phyloP scores from a whole-genome alignment of 2,888 invertebrate species.

The Teleiodes luculella region DNA sequence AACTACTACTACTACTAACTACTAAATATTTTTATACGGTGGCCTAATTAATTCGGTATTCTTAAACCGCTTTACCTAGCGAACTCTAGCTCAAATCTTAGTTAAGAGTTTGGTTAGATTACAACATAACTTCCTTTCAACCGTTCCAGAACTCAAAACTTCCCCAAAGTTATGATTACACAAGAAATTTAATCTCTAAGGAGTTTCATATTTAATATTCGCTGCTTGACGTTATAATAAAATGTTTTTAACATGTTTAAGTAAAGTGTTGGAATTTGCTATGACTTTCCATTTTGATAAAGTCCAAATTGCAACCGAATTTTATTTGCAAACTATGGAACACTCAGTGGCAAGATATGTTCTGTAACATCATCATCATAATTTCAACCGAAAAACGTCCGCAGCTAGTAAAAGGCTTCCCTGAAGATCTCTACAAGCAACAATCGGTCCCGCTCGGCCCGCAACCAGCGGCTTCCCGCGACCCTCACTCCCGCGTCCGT shows the following conservation, averaged over 20 bases:
- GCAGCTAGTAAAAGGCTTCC: no score
- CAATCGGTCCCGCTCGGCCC: no score
- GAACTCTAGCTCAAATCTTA: background rate
- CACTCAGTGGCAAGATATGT: no score
- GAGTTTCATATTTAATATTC: conserved; percentile 2
- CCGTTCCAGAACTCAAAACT: conserved; percentile 1
- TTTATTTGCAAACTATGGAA: no score
- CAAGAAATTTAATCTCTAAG: background rate
- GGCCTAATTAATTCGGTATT: no score
- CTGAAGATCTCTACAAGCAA: no score
- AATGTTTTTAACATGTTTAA: background rate
- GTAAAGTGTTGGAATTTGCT: background rate
- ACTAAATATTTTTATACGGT: no score
- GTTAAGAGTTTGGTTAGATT: conserved; percentile 5
- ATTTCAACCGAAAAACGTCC: no score
- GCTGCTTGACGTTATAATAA: background rate
- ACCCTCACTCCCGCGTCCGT: no score
- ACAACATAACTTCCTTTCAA: background rate
- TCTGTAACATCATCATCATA: no score
- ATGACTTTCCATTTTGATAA: background rate
- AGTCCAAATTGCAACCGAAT: background rate
- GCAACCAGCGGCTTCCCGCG: no score
- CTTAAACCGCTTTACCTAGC: background rate
- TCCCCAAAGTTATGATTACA: conserved; percentile 1
- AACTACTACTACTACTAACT: no score